Percentiles rank a stretch among this genome's conserved stretches.
Conservation (phyloP, 2,888 invertebrate species). For the Aleiodes testaceus region DNA sequence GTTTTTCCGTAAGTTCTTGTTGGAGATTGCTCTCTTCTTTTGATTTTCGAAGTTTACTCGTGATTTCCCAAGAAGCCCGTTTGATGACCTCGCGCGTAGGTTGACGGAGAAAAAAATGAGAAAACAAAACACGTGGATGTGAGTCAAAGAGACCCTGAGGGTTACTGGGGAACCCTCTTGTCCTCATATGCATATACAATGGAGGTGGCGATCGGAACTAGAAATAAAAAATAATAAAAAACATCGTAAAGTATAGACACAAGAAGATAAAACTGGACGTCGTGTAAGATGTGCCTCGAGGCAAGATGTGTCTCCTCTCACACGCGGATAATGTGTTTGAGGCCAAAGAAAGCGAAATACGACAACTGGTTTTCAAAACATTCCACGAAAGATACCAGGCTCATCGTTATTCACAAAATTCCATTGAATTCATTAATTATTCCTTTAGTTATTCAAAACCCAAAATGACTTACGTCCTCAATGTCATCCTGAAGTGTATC, state of each 20-base stretch:
- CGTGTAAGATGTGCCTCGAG: constrained; percentile 43
- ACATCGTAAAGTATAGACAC: constrained; percentile 23
- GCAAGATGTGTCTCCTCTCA: constrained; percentile 48
- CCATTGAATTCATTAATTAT: constrained; percentile 16
- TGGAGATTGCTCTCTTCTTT: background rate
- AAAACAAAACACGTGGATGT: constrained; percentile 33
- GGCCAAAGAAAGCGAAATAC: constrained; percentile 57
- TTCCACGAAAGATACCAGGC: constrained; percentile 41
- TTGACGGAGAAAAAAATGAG: constrained; percentile 9
- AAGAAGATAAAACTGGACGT: constrained; percentile 27
- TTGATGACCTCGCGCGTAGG: constrained; percentile 60
- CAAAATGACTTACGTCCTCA: constrained; percentile 66
- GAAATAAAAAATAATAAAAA: constrained; percentile 10
- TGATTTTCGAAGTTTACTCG: constrained; percentile 31
- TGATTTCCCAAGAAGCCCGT: constrained; percentile 66
- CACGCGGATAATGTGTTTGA: constrained; percentile 35
- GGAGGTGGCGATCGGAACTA: constrained; percentile 21
- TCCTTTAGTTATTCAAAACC: constrained; percentile 23
- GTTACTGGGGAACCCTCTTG: constrained; percentile 60
- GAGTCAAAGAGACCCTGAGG: constrained; percentile 62
- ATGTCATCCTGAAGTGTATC: constrained; percentile 65
- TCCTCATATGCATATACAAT: constrained; percentile 34
- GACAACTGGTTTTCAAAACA: constrained; percentile 57
- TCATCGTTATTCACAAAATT: background rate
- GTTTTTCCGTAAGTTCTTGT: background rate